Evolutionary conservation across 2,113 vertebrate genomes (phyloP).

Genomic region (Callospermophilus lateralis): DNA sequence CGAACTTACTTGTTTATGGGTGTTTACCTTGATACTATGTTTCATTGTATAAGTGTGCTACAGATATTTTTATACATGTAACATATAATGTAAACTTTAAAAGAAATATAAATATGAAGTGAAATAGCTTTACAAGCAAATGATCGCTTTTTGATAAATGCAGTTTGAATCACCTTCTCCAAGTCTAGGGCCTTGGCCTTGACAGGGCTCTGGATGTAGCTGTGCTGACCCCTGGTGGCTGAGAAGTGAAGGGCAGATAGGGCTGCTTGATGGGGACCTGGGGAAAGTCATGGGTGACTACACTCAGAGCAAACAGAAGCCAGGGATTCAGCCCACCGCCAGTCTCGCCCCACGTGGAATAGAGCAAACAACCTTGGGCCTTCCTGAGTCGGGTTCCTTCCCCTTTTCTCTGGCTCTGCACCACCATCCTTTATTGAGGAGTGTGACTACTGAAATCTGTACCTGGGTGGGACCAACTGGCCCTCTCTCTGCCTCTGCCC

Average conservation of each 20-base stretch:
- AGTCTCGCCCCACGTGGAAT: neutral
- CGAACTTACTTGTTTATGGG: neutral
- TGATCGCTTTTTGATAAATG: neutral
- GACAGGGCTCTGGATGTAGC: neutral
- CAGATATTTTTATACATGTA: neutral
- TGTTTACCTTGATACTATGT: neutral
- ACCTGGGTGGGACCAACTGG: too few species aligned
- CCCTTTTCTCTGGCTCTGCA: neutral
- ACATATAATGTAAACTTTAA: neutral
- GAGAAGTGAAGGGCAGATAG: neutral
- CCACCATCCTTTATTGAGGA: neutral
- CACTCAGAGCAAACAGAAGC: accelerated
- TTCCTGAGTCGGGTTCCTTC: neutral
- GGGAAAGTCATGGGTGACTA: accelerated
- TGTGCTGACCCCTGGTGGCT: slow-evolving; percentile 65
- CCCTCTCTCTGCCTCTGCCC: neutral
- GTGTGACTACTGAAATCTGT: neutral
- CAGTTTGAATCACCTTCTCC: too few species aligned
- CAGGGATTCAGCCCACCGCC: too few species aligned
- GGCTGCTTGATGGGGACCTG: accelerated
- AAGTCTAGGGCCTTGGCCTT: neutral
- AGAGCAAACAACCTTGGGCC: neutral
- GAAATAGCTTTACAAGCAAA: neutral
- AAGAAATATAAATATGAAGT: neutral
- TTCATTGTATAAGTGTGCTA: neutral